Evolutionary conservation across 2,113 vertebrate genomes (phyloP).

Genomic region (Albula goreensis): DNA sequence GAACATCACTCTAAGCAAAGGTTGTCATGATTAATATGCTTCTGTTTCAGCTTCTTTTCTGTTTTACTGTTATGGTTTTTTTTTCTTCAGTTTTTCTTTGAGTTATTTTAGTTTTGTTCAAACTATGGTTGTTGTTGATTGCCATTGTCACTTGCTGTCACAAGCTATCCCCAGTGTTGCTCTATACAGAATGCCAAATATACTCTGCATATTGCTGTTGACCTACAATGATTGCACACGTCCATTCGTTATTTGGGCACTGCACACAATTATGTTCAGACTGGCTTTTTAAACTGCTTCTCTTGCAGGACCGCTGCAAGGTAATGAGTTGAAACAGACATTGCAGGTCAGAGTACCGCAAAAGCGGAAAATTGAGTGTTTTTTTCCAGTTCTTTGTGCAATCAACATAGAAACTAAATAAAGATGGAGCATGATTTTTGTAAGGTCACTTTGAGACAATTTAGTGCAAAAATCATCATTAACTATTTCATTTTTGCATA

Average conservation of each 20-base stretch:
- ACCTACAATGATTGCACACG: not conserved
- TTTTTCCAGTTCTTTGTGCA: not conserved
- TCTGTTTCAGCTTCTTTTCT: not conserved
- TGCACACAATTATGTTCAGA: not conserved
- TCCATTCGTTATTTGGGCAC: not conserved
- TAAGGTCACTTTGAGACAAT: not conserved
- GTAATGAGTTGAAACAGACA: not conserved
- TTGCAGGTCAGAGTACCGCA: not conserved
- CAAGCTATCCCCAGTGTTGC: not conserved
- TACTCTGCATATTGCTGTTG: constrained; percentile 12
- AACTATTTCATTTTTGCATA: too few relatives aligned
- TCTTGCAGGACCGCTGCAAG: not conserved
- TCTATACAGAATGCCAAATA: not conserved
- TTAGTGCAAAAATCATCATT: not conserved
- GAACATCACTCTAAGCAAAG: not conserved
- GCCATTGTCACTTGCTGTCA: not conserved
- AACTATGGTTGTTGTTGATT: not conserved
- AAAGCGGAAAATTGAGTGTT: not conserved
- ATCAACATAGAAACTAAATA: not conserved
- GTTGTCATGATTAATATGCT: not conserved
- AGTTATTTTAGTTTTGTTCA: not conserved
- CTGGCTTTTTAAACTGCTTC: not conserved
- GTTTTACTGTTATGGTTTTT: not conserved
- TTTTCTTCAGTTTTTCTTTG: not conserved
- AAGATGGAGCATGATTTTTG: not conserved